A percentile compares a stretch with the other conserved stretches of the same genome.
Conservation (phyloP, 2,113 vertebrate genomes). For the Lamprologus callipterus region DNA sequence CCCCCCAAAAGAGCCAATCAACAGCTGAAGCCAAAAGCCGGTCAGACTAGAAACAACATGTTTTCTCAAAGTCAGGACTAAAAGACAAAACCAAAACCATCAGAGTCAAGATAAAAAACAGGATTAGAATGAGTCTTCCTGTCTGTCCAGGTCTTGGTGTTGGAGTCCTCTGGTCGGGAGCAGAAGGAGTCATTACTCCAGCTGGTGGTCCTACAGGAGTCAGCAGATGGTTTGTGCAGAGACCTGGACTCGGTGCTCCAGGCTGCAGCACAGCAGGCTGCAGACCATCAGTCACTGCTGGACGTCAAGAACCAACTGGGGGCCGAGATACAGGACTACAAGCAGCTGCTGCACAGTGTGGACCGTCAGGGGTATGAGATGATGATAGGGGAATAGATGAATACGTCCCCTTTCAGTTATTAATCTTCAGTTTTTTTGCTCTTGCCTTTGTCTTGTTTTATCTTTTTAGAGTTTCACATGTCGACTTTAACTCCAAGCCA, state of each 20-base stretch:
- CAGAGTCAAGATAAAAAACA: neutral
- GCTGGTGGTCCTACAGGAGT: neutral
- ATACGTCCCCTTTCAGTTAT: neutral
- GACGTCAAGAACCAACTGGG: neutral
- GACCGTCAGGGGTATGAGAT: neutral
- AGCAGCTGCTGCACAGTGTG: neutral
- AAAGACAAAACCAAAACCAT: neutral
- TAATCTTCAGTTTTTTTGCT: neutral
- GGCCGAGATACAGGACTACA: conserved; percentile 1
- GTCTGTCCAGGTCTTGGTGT: neutral
- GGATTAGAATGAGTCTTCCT: neutral
- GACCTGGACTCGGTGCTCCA: conserved; percentile 2
- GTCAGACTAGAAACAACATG: neutral
- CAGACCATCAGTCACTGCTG: neutral
- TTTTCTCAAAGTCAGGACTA: neutral
- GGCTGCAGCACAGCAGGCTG: neutral
- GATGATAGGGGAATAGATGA: neutral
- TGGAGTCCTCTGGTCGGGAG: neutral
- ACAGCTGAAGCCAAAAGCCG: neutral
- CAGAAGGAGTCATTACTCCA: neutral
- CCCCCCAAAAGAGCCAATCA: neutral
- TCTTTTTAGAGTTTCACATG: neutral
- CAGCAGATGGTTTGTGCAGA: neutral
- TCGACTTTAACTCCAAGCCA: neutral
- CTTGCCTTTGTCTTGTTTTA: neutral